A percentile compares a stretch with the other conserved stretches of the same genome.
phyloP scores from a whole-genome alignment of 2,113 vertebrate species.

The Helogale parvula region DNA sequence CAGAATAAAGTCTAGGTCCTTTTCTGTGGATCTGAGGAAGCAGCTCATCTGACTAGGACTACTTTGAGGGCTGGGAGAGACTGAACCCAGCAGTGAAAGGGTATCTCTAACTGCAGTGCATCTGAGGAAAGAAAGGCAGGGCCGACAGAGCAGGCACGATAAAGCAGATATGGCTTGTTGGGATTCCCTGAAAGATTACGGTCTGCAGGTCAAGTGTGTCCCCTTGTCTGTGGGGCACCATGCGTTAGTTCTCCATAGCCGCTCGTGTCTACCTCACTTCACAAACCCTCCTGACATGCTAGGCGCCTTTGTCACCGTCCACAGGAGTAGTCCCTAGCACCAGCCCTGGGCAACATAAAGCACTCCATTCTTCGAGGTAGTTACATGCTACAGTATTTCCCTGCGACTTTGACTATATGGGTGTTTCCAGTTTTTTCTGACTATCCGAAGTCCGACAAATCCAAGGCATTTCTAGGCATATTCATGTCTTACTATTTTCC shows the following conservation, averaged over 20 bases:
- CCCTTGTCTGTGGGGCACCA: background rate
- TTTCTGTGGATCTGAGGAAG: background rate
- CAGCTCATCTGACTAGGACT: background rate
- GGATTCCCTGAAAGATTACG: background rate
- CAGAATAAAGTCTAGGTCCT: background rate
- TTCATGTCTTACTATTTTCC: background rate
- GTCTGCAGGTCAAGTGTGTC: background rate
- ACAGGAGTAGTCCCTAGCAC: background rate
- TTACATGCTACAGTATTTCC: background rate
- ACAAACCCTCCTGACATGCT: background rate
- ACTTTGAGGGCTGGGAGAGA: background rate
- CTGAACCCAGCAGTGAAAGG: fast-evolving
- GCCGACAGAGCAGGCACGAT: too few species aligned
- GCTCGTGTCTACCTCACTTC: background rate
- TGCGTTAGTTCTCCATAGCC: background rate
- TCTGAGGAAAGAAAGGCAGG: too few species aligned
- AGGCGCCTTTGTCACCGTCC: background rate
- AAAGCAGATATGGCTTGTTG: fast-evolving
- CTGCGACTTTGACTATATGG: background rate
- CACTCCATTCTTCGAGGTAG: too few species aligned
- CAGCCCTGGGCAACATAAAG: background rate
- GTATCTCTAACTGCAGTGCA: fast-evolving
- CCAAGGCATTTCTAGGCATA: background rate
- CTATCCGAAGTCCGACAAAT: background rate
- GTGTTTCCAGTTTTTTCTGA: background rate